Conservation (phyloP, 2,888 invertebrate species). For the Phanerotoma sp. region DNA sequence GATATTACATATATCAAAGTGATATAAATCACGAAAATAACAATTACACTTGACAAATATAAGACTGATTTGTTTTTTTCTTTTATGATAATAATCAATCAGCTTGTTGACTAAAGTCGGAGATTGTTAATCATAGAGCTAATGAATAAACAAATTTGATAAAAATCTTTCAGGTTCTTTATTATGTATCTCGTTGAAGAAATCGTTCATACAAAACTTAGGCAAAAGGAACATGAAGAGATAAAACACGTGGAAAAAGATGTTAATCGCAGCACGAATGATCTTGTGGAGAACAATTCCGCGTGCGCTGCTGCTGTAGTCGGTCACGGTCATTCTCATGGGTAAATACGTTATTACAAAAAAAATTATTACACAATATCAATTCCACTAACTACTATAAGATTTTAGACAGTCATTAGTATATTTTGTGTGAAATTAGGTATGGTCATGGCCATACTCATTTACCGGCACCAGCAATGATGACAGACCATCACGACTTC, state of each 20-base stretch:
- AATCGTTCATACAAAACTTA: slow-evolving; percentile 70
- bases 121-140: not conserved
- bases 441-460: slow-evolving; percentile 46
- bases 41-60: no score
- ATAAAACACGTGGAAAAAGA: slow-evolving; percentile 33
- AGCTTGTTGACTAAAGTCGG: not conserved
- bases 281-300: slow-evolving; percentile 51
- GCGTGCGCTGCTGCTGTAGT: slow-evolving; percentile 21
- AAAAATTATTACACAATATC: not conserved
- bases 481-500: slow-evolving; percentile 41
- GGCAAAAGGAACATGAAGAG: slow-evolving; percentile 36
- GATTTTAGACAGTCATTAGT: not conserved
- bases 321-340: slow-evolving; percentile 37
- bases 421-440: slow-evolving; percentile 18
- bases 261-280: slow-evolving; percentile 48
- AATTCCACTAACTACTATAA: not conserved
- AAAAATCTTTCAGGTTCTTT: slow-evolving; percentile 45
- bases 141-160: not conserved
- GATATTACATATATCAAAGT: no score
- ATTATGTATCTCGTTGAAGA: slow-evolving; percentile 70
- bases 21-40: no score
- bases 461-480: slow-evolving; percentile 42
- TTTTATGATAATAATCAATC: not conserved
- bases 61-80: no score
- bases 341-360: slow-evolving; percentile 32